Conservation (phyloP, 2,888 invertebrate species). For the Synergus gifuensis region DNA sequence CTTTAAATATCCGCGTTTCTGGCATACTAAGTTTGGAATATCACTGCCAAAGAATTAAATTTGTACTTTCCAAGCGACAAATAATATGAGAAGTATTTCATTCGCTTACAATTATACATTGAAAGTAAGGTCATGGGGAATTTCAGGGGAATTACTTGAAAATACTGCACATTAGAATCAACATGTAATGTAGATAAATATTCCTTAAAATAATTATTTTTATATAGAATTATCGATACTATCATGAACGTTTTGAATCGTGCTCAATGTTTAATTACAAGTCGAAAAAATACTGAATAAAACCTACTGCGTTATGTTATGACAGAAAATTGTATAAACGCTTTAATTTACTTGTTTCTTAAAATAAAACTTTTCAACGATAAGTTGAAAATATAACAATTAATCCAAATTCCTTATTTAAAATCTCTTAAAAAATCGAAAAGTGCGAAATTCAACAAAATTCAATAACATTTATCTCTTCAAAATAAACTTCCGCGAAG, state of each 20-base stretch:
- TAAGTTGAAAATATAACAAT: conserved; percentile 23
- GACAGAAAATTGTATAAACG: conserved; percentile 38
- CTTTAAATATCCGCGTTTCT: conserved; percentile 6
- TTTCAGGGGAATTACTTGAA: conserved; percentile 6
- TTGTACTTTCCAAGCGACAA: conserved; percentile 20
- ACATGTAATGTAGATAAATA: conserved; percentile 10
- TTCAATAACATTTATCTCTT: too few species aligned
- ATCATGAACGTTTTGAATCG: conserved; percentile 17
- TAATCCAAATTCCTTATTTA: not conserved
- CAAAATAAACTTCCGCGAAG: too few species aligned
- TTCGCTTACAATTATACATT: conserved; percentile 25
- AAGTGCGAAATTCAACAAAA: too few species aligned
- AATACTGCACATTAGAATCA: not conserved
- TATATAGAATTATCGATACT: conserved; percentile 9
- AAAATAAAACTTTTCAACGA: conserved; percentile 31
- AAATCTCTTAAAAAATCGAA: too few species aligned
- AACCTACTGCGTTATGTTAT: conserved; percentile 38
- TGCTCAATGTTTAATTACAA: conserved; percentile 36
- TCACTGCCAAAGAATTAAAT: conserved; percentile 38
- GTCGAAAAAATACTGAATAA: conserved; percentile 22
- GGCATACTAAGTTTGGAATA: conserved; percentile 12
- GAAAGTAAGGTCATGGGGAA: conserved; percentile 20
- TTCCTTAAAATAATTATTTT: conserved; percentile 29
- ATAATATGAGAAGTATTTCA: not conserved
- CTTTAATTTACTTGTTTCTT: conserved; percentile 37